A percentile compares a stretch with the other conserved stretches of the same genome.
These are phyloP conservation scores for Sminthurinus aureus DNA, from an alignment of 2,888 invertebrate genomes.

Conservation along the genomic window DNA sequence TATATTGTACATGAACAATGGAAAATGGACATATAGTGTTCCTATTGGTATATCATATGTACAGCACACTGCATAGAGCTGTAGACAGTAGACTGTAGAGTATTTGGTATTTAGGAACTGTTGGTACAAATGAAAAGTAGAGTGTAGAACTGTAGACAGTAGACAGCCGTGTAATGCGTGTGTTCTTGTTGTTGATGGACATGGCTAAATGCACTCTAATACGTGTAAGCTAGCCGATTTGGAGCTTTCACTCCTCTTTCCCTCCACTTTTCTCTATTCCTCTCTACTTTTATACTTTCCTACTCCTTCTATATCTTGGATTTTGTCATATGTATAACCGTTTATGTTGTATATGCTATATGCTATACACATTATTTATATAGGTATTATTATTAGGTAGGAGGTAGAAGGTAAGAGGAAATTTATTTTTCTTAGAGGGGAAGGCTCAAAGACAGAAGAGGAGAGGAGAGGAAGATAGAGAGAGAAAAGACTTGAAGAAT, in stretches of 20 bases:
- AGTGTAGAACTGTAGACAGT: no score
- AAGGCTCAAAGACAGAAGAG: slow-evolving; percentile 1
- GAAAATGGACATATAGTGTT: no score
- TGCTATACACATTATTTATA: no score
- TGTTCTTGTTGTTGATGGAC: slow-evolving; percentile 9
- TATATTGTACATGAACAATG: not conserved
- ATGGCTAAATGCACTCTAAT: slow-evolving; percentile 25
- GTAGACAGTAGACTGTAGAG: no score
- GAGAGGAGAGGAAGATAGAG: slow-evolving; percentile 22
- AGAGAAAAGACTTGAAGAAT: slow-evolving; percentile 17
- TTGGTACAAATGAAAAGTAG: no score
- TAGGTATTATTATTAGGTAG: no score
- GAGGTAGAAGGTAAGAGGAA: slow-evolving; percentile 19
- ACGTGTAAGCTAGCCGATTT: not conserved
- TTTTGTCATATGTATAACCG: no score
- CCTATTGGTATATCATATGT: no score
- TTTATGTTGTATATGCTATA: no score
- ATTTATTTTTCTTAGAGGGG: slow-evolving; percentile 32
- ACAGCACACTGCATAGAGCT: no score
- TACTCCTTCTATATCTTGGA: not conserved
- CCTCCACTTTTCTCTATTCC: no score
- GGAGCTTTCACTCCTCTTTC: not conserved
- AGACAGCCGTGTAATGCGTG: not conserved
- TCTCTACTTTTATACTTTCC: not conserved
- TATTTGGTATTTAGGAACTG: no score